A percentile compares a stretch with the other conserved stretches of the same genome.
Evolutionary conservation across 1,140 invertebrate genomes (phyloP).

Genomic region (Pinna nobilis): DNA sequence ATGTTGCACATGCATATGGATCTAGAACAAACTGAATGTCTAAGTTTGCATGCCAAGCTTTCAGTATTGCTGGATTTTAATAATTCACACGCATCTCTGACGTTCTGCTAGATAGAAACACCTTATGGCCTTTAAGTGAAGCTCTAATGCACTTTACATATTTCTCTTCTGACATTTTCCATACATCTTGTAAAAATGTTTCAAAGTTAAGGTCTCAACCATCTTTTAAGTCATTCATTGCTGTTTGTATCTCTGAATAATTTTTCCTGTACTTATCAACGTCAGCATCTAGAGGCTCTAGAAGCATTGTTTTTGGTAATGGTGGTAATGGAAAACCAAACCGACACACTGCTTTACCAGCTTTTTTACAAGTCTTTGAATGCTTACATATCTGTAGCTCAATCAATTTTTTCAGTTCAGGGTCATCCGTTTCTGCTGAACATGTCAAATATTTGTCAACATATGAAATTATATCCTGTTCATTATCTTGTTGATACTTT

Average conservation of each 20-base stretch:
- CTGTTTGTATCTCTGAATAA: slow-evolving; percentile 19
- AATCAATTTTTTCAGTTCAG: slow-evolving; percentile 32
- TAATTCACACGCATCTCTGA: slow-evolving; percentile 18
- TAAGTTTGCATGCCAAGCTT: slow-evolving; percentile 34
- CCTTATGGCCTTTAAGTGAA: slow-evolving; percentile 34
- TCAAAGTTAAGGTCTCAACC: slow-evolving; percentile 25
- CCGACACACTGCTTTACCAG: slow-evolving; percentile 35
- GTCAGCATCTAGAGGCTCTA: slow-evolving; percentile 43
- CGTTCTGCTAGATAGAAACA: slow-evolving; percentile 48
- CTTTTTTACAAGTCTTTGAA: slow-evolving; percentile 49
- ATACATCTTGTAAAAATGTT: slow-evolving; percentile 39
- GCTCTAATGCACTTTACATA: slow-evolving; percentile 44
- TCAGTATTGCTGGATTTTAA: slow-evolving; percentile 24
- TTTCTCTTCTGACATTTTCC: slow-evolving; percentile 37
- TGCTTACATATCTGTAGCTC: slow-evolving; percentile 46
- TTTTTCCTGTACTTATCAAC: slow-evolving; percentile 23
- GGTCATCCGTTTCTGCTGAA: slow-evolving; percentile 23
- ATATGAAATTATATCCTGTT: slow-evolving; percentile 15
- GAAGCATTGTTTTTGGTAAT: slow-evolving; percentile 42
- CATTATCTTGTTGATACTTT: slow-evolving; percentile 11
- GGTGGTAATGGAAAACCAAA: slow-evolving; percentile 50
- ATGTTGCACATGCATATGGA: slow-evolving; percentile 47
- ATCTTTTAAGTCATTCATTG: slow-evolving; percentile 30
- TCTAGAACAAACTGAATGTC: slow-evolving; percentile 52
- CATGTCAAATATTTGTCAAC: slow-evolving; percentile 40